Conservation (phyloP, 2,113 vertebrate species). For the Cephalopholis sonnerati region DNA sequence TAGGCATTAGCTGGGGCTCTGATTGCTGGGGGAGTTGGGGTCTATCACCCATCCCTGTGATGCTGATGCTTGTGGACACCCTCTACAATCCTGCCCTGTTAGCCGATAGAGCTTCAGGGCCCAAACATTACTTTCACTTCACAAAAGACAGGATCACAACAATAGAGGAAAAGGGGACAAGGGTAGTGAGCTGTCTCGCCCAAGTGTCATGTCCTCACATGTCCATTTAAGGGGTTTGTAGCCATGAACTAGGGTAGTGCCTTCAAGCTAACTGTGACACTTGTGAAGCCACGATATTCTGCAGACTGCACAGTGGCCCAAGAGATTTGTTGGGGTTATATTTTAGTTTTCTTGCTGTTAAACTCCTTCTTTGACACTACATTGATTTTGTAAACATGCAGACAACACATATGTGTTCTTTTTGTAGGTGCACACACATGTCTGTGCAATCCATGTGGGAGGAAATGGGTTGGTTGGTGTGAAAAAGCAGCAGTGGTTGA, state of each 20-base stretch:
- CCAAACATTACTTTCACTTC: conserved; percentile 76
- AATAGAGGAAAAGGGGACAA: conserved; percentile 67
- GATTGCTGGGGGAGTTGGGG: conserved; percentile 51
- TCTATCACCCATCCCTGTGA: conserved; percentile 68
- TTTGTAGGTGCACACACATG: not conserved
- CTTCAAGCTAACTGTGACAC: conserved; percentile 46
- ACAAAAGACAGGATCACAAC: conserved; percentile 71
- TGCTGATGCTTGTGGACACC: conserved; percentile 77
- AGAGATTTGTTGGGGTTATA: not conserved
- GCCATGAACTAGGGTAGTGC: conserved; percentile 59
- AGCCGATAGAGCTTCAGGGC: conserved; percentile 70
- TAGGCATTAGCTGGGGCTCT: conserved; percentile 46
- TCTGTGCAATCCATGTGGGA: not conserved
- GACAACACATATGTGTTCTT: not conserved
- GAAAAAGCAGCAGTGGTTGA: conserved; percentile 28
- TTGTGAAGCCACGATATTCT: conserved; percentile 21
- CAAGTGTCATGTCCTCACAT: conserved; percentile 68
- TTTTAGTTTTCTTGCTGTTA: not conserved
- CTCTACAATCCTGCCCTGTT: conserved; percentile 61
- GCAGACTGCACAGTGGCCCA: not conserved
- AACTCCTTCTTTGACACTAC: not conserved
- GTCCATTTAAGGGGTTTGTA: conserved; percentile 62
- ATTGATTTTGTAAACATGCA: conserved; percentile 10
- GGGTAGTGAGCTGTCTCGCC: conserved; percentile 56
- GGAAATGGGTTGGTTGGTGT: not conserved